A percentile compares a stretch with the other conserved stretches of the same genome.
Evolutionary conservation across 2,797 vertebrate genomes (phyloP).

Genomic region (Pseudomugil gertrudae): DNA sequence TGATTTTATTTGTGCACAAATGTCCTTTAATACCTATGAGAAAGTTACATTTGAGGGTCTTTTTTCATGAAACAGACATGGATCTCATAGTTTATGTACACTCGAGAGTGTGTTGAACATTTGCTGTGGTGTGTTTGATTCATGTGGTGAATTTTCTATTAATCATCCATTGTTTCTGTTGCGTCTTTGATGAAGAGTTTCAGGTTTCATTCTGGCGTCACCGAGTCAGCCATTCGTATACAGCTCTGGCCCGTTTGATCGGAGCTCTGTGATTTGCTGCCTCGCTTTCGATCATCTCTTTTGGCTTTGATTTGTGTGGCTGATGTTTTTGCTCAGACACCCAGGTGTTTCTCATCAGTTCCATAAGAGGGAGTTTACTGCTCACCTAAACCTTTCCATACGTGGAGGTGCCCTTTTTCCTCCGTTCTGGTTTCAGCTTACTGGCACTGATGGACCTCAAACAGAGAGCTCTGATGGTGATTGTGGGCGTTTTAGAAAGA

Average conservation of each 20-base stretch:
- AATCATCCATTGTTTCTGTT: slow-evolving; percentile 33
- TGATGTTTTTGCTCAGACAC: slow-evolving; percentile 60
- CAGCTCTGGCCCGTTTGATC: slow-evolving; percentile 40
- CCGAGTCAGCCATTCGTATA: slow-evolving; percentile 3
- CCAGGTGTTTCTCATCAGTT: slow-evolving; percentile 83
- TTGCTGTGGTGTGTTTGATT: slow-evolving; percentile 42
- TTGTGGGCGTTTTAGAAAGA: slow-evolving; percentile 36
- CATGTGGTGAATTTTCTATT: slow-evolving; percentile 32
- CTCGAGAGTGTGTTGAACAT: slow-evolving; percentile 38
- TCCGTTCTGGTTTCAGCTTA: slow-evolving; percentile 69
- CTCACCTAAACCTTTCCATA: slow-evolving; percentile 81
- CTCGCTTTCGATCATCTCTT: slow-evolving; percentile 56
- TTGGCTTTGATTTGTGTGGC: slow-evolving; percentile 69
- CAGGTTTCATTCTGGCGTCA: slow-evolving; percentile 40
- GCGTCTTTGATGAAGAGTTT: slow-evolving; percentile 27
- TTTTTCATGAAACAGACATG: slow-evolving; percentile 21
- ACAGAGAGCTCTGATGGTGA: slow-evolving; percentile 40
- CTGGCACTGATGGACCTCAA: slow-evolving; percentile 51
- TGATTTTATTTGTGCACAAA: slow-evolving; percentile 54
- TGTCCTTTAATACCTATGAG: slow-evolving; percentile 6
- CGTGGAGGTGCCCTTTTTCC: slow-evolving; percentile 61
- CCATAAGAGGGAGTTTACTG: slow-evolving; percentile 67
- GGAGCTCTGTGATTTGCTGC: slow-evolving; percentile 54
- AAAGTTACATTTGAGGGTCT: slow-evolving; percentile 12
- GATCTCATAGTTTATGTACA: slow-evolving; percentile 18